Conservation (phyloP, 64 coral and sea anemone species). For the Montipora sp. region DNA sequence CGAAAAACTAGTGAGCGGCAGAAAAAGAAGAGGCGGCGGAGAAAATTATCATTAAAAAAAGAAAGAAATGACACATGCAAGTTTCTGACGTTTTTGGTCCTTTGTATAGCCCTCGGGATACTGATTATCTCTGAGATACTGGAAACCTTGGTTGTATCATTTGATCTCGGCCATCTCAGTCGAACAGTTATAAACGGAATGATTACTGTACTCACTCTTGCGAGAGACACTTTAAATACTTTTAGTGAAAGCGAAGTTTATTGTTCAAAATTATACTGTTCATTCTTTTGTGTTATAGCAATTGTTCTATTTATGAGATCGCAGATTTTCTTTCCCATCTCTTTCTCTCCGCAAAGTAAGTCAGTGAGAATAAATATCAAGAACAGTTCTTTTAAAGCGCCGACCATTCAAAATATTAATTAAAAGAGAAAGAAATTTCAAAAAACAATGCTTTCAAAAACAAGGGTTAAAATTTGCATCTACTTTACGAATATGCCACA, state of each 20-base stretch:
- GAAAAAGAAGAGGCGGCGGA: too few species aligned
- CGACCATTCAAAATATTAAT: neutral
- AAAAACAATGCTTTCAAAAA: neutral
- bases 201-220: slow-evolving; percentile 2
- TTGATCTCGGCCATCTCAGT: neutral
- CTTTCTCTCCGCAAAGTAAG: neutral
- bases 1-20: too few species aligned
- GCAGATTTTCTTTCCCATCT: neutral
- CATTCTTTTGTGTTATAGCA: slow-evolving; percentile 4
- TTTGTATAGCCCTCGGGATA: neutral
- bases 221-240: slow-evolving; percentile 10
- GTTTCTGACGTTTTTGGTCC: too few species aligned
- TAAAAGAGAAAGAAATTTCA: neutral
- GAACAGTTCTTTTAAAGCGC: neutral
- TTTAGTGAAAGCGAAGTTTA: slow-evolving; percentile 15
- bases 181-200: slow-evolving; percentile 7
- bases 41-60: too few species aligned
- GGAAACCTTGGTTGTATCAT: slow-evolving; percentile 1
- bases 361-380: neutral
- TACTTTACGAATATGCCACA: neutral
- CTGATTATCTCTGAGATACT: slow-evolving; percentile 21
- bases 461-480: neutral
- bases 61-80: too few species aligned
- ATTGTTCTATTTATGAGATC: slow-evolving; percentile 8
- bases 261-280: slow-evolving; percentile 1